Evolutionary conservation across 2,888 invertebrate genomes (phyloP).

Genomic region (Galeopsomyia nigrocyanea): DNA sequence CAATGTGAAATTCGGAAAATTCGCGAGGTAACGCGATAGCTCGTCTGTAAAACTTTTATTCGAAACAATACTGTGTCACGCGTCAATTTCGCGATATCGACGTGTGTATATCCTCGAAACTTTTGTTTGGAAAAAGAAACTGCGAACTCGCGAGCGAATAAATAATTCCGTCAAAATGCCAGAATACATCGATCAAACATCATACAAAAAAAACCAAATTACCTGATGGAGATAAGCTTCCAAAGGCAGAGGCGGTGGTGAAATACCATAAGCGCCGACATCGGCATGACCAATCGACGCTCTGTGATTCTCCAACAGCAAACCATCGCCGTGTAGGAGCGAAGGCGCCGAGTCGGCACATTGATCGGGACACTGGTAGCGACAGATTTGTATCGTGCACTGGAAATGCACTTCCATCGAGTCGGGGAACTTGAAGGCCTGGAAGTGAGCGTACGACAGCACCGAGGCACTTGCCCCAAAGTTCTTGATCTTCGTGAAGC

Average conservation of each 20-base stretch:
- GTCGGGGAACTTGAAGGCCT: constrained; percentile 96
- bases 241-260: constrained; percentile 76
- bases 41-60: too few relatives aligned
- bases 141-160: too few relatives aligned
- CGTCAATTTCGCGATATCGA: too few relatives aligned
- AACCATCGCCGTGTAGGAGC: constrained; percentile 57
- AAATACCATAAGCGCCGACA: constrained; percentile 77
- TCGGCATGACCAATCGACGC: constrained; percentile 63
- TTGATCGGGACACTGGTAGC: constrained; percentile 93
- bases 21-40: too few relatives aligned
- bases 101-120: too few relatives aligned
- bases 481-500: constrained; percentile 95
- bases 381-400: constrained; percentile 94
- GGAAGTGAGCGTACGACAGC: constrained; percentile 92
- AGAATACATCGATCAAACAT: too few relatives aligned
- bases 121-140: too few relatives aligned
- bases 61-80: too few relatives aligned
- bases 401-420: constrained; percentile 98
- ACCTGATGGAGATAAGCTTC: constrained; percentile 75
- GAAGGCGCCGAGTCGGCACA: constrained; percentile 78
- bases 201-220: neutral
- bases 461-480: constrained; percentile 94
- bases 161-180: too few relatives aligned
- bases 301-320: constrained; percentile 72
- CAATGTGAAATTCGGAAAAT: neutral